Base-by-base conservation (phyloP, 2,888 invertebrate genomes). In the Crocallis elinguaria region DNA sequence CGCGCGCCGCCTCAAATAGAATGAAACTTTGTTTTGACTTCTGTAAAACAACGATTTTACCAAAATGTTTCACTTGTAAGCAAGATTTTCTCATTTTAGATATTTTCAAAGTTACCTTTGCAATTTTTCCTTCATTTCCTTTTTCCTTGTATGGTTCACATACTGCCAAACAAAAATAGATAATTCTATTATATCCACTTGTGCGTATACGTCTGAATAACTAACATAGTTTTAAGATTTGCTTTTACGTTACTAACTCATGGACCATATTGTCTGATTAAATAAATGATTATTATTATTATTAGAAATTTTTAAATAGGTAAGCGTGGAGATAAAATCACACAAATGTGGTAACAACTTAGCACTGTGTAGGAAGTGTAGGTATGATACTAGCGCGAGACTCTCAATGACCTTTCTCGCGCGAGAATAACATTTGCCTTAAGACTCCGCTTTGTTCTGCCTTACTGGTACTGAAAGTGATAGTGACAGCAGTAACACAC, bases 1-100 rank as follows among this genome's bases (percentile, higher is more conserved):
- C 59, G 39, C 44, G 41, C 41, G 51, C 41, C 52, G 60, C 62
- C 58, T 53, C 32, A 62, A 71, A 62, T 55, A 51, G 63, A 73
- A 75, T 66, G 55, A 77, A 69, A 77, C 70, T 21, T 29, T 25
- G 14, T 27, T 48, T 42, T 51, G 45, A 35, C 35, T 36, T 71
- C 62, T 65, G 68, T 67, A 64, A 42, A 52, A 51, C 35, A 39
- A 53, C 37, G 9, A 21, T 48, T 37, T 14, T 19, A 19, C 17
- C 41, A 13, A 43, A 48, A 54, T 38, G 37, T 46, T 37, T 48
- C 42, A 36, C 30, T 41, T 46, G 37, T 37, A 27, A 4, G 30
- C 23, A 41, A 37, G 12, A 32, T 38, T 53, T 48, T 43, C 32
- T 36, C 39, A 35, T 32, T 16, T 45, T 16, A 13, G 29, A 21